Percentiles rank a stretch among this genome's conserved stretches.
Conservation (phyloP, 1,140 invertebrate genomes). For the Philopotamus ludificatus region DNA sequence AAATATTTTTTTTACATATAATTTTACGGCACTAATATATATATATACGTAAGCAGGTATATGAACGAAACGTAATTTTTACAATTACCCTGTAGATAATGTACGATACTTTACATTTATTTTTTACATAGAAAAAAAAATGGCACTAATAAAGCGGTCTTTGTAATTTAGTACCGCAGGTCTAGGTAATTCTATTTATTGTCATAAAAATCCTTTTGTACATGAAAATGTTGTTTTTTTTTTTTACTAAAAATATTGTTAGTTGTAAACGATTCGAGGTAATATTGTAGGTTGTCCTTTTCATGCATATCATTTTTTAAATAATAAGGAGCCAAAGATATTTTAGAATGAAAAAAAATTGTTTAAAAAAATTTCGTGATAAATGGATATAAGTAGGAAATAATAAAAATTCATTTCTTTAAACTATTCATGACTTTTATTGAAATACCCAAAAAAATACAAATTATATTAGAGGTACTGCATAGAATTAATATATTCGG, state of each 20-base stretch:
- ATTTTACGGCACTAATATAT: background rate
- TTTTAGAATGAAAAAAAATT: conserved; percentile 33
- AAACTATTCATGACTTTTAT: conserved; percentile 11
- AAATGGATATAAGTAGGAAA: conserved; percentile 32
- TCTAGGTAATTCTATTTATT: conserved; percentile 4
- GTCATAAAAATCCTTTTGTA: conserved; percentile 19
- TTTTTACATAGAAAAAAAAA: conserved; percentile 8
- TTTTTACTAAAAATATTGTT: background rate
- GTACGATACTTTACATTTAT: conserved; percentile 8
- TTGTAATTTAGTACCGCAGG: conserved; percentile 5
- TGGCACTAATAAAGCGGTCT: background rate
- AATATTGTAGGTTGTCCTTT: conserved; percentile 32
- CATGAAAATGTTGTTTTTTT: conserved; percentile 20
- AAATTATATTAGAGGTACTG: too few species aligned
- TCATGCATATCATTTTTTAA: conserved; percentile 39
- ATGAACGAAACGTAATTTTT: background rate
- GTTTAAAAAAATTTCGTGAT: conserved; percentile 25
- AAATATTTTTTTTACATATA: background rate
- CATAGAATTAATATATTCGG: too few species aligned
- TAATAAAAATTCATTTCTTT: conserved; percentile 27
- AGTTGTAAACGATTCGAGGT: conserved; percentile 10
- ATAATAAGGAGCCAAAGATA: conserved; percentile 37
- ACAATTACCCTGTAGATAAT: conserved; percentile 18
- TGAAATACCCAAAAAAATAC: background rate
- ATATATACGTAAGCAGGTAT: background rate